A percentile compares a stretch with the other conserved stretches of the same genome.
phyloP scores from a whole-genome alignment of 2,113 vertebrate species.

The Chaetops frenatus region DNA sequence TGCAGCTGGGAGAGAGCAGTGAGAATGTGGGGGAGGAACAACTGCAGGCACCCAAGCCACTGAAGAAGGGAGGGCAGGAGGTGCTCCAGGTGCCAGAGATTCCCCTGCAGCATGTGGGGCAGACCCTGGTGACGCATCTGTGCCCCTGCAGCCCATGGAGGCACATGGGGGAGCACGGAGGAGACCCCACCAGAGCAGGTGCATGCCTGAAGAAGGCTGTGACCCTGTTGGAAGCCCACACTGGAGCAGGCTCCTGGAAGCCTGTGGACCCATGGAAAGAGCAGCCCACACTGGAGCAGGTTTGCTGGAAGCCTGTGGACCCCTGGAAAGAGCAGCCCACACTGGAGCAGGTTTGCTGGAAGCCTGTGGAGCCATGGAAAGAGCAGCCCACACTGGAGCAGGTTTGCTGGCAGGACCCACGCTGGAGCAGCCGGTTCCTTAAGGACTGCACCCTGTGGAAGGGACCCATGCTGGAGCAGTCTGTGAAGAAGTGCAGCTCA shows the following conservation, averaged over 20 bases:
- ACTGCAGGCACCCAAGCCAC: background rate
- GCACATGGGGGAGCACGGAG: background rate
- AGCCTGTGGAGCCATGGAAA: background rate
- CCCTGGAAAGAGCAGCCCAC: too few species aligned
- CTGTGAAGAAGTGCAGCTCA: background rate
- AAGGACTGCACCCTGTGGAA: background rate
- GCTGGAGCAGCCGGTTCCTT: background rate
- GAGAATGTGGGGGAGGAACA: background rate
- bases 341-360: background rate
- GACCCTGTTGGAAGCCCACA: background rate
- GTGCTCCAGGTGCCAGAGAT: background rate
- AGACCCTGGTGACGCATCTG: background rate
- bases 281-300: background rate
- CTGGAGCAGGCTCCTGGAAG: background rate
- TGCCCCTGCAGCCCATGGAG: background rate
- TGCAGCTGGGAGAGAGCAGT: background rate
- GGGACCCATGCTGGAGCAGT: background rate
- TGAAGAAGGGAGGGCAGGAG: background rate
- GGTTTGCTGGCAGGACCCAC: background rate
- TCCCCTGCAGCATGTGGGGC: background rate
- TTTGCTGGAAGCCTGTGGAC: too few species aligned
- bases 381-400: background rate
- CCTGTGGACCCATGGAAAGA: background rate
- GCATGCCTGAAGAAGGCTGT: background rate
- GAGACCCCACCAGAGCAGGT: background rate